Conservation (phyloP, 2,113 vertebrate species). For the Thymallus thymallus region DNA sequence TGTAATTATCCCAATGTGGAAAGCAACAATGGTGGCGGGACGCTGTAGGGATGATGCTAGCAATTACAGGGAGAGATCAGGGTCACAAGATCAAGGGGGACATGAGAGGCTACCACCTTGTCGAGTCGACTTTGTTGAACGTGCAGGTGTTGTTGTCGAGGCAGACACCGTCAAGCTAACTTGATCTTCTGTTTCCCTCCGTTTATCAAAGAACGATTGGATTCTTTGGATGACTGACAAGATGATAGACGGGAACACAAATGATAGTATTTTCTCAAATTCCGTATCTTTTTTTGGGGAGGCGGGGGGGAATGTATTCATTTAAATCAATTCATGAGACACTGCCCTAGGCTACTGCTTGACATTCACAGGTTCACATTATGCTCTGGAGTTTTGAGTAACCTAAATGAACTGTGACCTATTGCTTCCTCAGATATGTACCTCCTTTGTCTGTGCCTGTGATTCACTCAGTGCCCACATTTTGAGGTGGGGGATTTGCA, state of each 20-base stretch:
- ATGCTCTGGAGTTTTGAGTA: neutral
- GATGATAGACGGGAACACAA: neutral
- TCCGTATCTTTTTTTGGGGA: no score
- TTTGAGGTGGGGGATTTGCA: slow-evolving; percentile 70
- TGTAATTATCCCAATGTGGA: slow-evolving; percentile 86
- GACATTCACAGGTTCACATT: slow-evolving; percentile 8
- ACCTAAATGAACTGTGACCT: slow-evolving; percentile 30
- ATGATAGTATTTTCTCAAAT: neutral
- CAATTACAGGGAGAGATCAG: slow-evolving; percentile 72
- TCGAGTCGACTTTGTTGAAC: slow-evolving; percentile 9
- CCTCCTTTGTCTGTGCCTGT: slow-evolving; percentile 57
- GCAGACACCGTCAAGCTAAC: neutral
- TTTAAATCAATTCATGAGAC: slow-evolving; percentile 28
- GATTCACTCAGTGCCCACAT: slow-evolving; percentile 63
- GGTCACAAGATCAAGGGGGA: slow-evolving; percentile 59
- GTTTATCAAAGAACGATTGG: neutral
- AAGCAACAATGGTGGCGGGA: slow-evolving; percentile 76
- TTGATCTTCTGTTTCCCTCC: neutral
- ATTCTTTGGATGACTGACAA: neutral
- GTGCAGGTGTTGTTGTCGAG: neutral
- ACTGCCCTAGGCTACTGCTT: slow-evolving; percentile 12
- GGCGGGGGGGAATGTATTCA: neutral
- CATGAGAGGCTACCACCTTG: neutral
- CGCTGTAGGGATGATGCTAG: slow-evolving; percentile 71
- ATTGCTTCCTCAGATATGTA: slow-evolving; percentile 49